These are phyloP conservation scores for Anthonomus grandis DNA, from an alignment of 1,140 invertebrate genomes.

Conservation along the genomic window DNA sequence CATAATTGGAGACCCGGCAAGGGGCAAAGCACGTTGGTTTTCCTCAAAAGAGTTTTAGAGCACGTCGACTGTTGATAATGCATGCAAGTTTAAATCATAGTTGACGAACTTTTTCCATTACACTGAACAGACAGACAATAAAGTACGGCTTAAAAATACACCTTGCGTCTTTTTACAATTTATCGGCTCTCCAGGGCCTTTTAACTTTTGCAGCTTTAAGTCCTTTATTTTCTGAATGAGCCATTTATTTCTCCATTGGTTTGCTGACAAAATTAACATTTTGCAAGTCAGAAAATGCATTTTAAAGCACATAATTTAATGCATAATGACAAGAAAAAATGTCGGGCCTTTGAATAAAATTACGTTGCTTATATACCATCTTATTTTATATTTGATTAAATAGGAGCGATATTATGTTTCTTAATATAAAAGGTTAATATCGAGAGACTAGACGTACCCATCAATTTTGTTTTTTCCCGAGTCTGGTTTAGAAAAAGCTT, in stretches of 20 bases:
- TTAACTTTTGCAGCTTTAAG: conserved; percentile 26
- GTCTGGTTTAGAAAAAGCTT: too few species aligned
- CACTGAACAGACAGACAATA: conserved; percentile 41
- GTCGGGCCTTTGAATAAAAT: background rate
- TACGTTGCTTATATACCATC: background rate
- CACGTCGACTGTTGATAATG: conserved; percentile 37
- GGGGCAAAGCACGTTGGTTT: conserved; percentile 6
- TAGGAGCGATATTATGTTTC: too few species aligned
- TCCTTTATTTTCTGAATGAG: conserved; percentile 18
- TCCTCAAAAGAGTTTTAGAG: conserved; percentile 30
- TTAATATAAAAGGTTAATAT: too few species aligned
- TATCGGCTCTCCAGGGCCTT: conserved; percentile 34
- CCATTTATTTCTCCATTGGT: conserved; percentile 22
- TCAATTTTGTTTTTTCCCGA: too few species aligned
- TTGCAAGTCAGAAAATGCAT: conserved; percentile 3
- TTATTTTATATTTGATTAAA: too few species aligned
- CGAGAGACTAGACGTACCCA: too few species aligned
- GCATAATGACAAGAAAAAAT: background rate
- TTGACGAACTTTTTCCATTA: conserved; percentile 44
- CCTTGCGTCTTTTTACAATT: conserved; percentile 38
- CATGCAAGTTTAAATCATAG: conserved; percentile 40
- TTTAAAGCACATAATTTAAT: too few species aligned
- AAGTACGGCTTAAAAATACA: conserved; percentile 37
- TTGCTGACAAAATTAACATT: conserved; percentile 23
- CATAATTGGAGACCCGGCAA: conserved; percentile 8